Evolutionary conservation across 2,888 invertebrate genomes (phyloP).

Genomic region (Selenia dentaria): DNA sequence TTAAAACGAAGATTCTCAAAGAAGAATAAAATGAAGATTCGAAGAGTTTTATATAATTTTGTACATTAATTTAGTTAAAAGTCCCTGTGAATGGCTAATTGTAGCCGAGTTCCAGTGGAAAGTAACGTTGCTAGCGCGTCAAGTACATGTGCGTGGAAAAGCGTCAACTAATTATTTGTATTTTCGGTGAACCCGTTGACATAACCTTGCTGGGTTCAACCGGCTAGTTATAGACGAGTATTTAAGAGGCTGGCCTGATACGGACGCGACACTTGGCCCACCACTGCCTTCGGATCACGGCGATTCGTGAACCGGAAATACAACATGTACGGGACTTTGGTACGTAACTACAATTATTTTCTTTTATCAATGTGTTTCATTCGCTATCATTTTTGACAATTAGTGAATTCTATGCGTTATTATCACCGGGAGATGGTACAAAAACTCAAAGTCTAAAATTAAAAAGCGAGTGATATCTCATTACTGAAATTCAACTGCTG

Average conservation of each 20-base stretch:
- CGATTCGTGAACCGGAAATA: conserved; percentile 37
- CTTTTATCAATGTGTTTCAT: not conserved
- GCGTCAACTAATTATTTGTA: conserved; percentile 24
- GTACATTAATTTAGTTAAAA: too few relatives aligned
- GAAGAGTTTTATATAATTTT: too few relatives aligned
- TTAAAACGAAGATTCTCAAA: too few relatives aligned
- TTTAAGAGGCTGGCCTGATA: conserved; percentile 59
- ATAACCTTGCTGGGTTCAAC: conserved; percentile 59
- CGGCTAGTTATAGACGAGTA: conserved; percentile 47
- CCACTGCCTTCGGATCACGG: conserved; percentile 48
- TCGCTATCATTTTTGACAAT: too few relatives aligned
- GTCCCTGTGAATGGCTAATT: not conserved
- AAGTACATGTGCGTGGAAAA: not conserved
- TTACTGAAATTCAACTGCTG: not conserved
- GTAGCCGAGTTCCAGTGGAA: not conserved
- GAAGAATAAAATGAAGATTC: too few relatives aligned
- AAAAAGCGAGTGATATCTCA: conserved; percentile 2
- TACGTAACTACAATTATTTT: conserved; percentile 50
- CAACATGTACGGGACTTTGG: conserved; percentile 64
- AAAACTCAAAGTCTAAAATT: too few relatives aligned
- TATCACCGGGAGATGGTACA: too few relatives aligned
- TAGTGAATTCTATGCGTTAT: too few relatives aligned
- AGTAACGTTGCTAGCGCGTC: not conserved
- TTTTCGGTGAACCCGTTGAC: conserved; percentile 50
- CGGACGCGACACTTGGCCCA: conserved; percentile 60